These are phyloP conservation scores for Xenopus borealis DNA, from an alignment of 2,113 vertebrate species.

Conservation along the genomic window DNA sequence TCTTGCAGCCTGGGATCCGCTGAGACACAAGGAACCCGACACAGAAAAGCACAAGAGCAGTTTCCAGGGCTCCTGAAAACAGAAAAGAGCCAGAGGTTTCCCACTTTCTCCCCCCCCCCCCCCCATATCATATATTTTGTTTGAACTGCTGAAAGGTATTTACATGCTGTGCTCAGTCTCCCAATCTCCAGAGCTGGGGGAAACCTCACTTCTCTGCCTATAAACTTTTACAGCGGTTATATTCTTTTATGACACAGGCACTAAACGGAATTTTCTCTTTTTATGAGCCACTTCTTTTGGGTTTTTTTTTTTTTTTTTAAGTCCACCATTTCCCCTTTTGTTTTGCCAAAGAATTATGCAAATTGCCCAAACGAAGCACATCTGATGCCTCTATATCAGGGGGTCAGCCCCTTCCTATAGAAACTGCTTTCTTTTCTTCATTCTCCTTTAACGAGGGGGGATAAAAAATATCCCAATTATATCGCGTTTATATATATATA, in stretches of 20 bases:
- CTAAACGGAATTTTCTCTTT: conserved; percentile 80
- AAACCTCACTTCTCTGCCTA: conserved; percentile 81
- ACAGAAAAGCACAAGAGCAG: conserved; percentile 49
- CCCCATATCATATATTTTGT: conserved; percentile 37
- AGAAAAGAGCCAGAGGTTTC: conserved; percentile 55
- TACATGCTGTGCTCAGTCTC: conserved; percentile 73
- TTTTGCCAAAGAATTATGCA: conserved; percentile 58
- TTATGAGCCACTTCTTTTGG: conserved; percentile 73
- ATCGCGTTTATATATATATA: too few species aligned
- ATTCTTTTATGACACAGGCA: conserved; percentile 95
- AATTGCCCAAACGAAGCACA: conserved; percentile 6
- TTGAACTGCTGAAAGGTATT: conserved; percentile 44
- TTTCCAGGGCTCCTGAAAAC: conserved; percentile 60
- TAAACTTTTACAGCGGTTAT: conserved; percentile 99
- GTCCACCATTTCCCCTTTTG: conserved; percentile 53
- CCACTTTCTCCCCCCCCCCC: conserved; percentile 7
- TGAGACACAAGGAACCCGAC: conserved; percentile 62
- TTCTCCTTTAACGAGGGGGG: too few species aligned
- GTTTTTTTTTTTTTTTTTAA: conserved; percentile 1
- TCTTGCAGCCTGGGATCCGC: conserved; percentile 54
- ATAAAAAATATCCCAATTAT: too few species aligned
- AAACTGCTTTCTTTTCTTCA: too few species aligned
- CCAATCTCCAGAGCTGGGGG: conserved; percentile 88
- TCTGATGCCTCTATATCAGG: not conserved
- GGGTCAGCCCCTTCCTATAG: too few species aligned